A percentile compares a stretch with the other conserved stretches of the same genome.
Conservation (phyloP, 2,797 vertebrate genomes). For the Podarcis siculus region DNA sequence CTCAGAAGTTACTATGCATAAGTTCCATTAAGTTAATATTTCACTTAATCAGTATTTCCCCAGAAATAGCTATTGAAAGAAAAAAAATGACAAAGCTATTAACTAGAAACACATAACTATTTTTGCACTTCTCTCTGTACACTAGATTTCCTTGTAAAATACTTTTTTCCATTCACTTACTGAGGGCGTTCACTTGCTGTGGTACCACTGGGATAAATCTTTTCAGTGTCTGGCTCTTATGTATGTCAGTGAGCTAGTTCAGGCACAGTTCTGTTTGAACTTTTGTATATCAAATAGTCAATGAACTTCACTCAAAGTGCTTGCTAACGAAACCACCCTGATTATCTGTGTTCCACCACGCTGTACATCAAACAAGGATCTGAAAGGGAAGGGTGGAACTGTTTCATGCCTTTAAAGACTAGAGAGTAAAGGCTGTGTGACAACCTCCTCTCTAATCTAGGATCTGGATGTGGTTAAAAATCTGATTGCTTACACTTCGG, state of each 20-base stretch:
- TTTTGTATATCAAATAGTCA: constrained; percentile 71
- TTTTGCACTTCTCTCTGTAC: neutral
- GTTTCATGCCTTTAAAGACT: constrained; percentile 68
- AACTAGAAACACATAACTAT: neutral
- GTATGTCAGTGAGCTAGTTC: constrained; percentile 62
- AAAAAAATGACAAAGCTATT: neutral
- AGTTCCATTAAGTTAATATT: neutral
- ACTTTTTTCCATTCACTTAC: neutral
- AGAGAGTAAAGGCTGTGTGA: constrained; percentile 56
- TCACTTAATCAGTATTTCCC: neutral
- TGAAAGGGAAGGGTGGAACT: constrained; percentile 67
- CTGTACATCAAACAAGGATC: constrained; percentile 64
- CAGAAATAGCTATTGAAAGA: neutral
- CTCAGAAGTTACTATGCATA: neutral
- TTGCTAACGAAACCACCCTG: constrained; percentile 65
- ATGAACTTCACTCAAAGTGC: constrained; percentile 64
- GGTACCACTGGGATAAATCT: constrained; percentile 34
- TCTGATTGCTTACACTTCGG: constrained; percentile 51
- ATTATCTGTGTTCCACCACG: constrained; percentile 64
- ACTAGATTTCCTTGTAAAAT: neutral
- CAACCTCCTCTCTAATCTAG: constrained; percentile 66
- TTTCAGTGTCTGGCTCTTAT: constrained; percentile 63
- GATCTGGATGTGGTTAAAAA: constrained; percentile 66
- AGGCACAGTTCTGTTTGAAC: constrained; percentile 65
- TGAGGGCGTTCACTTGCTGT: constrained; percentile 13